A percentile compares a stretch with the other conserved stretches of the same genome.
Conservation (phyloP, 1,140 invertebrate species). For the Neodiprion pinetum region DNA sequence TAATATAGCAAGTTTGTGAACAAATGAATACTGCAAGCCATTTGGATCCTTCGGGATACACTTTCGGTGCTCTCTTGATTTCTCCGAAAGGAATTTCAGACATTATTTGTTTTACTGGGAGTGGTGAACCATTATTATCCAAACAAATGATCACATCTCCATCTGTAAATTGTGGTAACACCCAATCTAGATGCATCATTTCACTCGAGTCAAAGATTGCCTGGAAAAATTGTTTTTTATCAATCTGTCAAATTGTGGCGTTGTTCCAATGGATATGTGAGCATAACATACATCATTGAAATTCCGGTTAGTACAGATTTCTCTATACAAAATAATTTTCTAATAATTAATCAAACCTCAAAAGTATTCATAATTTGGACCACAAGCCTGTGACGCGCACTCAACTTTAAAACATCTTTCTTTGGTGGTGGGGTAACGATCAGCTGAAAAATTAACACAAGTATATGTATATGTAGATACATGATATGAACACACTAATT, state of each 20-base stretch:
- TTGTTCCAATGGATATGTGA: not conserved
- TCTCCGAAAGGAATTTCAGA: constrained; percentile 47
- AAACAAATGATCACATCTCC: constrained; percentile 65
- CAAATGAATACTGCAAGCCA: constrained; percentile 61
- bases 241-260: not conserved
- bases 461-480: constrained; percentile 14
- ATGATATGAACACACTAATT: too few relatives aligned
- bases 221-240: constrained; percentile 22
- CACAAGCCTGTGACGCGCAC: constrained; percentile 30
- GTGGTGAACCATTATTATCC: constrained; percentile 50
- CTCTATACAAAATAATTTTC: constrained; percentile 15
- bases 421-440: too few relatives aligned
- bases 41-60: constrained; percentile 46
- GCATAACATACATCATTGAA: too few relatives aligned
- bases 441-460: not conserved
- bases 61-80: constrained; percentile 54
- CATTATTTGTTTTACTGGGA: constrained; percentile 44
- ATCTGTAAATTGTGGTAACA: constrained; percentile 66
- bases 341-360: constrained; percentile 35
- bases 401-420: not conserved
- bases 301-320: too few relatives aligned
- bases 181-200: constrained; percentile 54
- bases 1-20: constrained; percentile 53
- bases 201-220: constrained; percentile 24
- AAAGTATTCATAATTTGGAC: constrained; percentile 53